Conservation (phyloP, 2,888 invertebrate genomes). For the Danaus chrysippus region DNA sequence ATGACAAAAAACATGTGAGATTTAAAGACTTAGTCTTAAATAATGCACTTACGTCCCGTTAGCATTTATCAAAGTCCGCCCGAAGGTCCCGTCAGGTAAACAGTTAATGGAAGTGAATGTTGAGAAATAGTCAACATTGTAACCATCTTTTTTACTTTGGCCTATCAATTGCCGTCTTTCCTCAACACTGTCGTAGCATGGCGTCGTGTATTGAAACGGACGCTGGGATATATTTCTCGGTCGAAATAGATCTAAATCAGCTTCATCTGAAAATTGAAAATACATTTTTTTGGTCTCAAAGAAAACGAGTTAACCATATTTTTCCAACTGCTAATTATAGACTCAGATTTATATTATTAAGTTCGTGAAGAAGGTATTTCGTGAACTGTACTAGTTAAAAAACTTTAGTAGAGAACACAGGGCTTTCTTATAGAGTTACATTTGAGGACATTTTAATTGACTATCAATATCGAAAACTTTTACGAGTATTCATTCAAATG, state of each 20-base stretch:
- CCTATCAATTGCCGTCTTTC: conserved; percentile 41
- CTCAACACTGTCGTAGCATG: conserved; percentile 49
- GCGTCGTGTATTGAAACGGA: conserved; percentile 60
- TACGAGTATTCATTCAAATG: no score
- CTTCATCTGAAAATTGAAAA: conserved; percentile 46
- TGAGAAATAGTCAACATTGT: conserved; percentile 52
- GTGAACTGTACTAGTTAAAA: no score
- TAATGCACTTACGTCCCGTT: conserved; percentile 52
- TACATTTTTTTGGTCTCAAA: no score
- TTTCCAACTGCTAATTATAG: neutral
- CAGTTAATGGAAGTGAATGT: conserved; percentile 43
- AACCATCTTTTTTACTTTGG: conserved; percentile 54
- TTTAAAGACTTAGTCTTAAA: no score
- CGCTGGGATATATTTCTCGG: conserved; percentile 43
- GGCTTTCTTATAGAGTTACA: no score
- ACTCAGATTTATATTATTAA: no score
- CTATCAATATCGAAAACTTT: no score
- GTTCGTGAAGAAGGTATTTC: no score
- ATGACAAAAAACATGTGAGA: no score
- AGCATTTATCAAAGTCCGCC: conserved; percentile 40
- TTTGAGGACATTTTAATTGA: no score
- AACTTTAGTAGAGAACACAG: no score
- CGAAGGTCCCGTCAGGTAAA: conserved; percentile 61
- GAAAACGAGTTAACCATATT: neutral
- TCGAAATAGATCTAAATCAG: conserved; percentile 51